Evolutionary conservation across 2,797 vertebrate genomes (phyloP), one percentile per base, ranked within the genome.

Genomic region (Gallinago nigripennis): DNA sequence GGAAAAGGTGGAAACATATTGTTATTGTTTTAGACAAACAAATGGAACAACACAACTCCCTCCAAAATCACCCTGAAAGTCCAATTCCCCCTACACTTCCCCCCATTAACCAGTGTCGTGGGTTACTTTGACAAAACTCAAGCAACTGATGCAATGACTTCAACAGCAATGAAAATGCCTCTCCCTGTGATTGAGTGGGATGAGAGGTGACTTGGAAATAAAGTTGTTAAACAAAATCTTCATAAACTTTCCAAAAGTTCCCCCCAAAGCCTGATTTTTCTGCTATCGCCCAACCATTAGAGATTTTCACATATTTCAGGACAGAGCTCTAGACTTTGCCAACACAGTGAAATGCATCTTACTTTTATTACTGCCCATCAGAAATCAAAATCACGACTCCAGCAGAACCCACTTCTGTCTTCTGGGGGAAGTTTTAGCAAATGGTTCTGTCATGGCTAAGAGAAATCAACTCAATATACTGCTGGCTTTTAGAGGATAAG

Each of bases 401-500:
- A 92, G 90, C 58, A 90, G 92, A 96, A 84, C 45, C 64, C 63
- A 76, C 56, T 90, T 82, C 60, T 86, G 71, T 91, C 94, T 94
- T 95, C 77, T 68, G 82, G 78, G 86, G 56, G 35, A 96, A 77
- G 64, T 90, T 95, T 94, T 73, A 92, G 88, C 53, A 86, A 95
- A 92, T 80, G 71, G 61, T 64, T 96, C 93, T 92, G 92, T 88
- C 95, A 96, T 16, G 51, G 72, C 56, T 73, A 90, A 92, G 88
- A 96, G 94, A 97, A 96, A 95, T 94, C 91, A 97, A 80, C 86
- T 91, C 94, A 96, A 94, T 96, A 95, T 90, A 95, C 90, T 80
- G 86, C 86, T 90, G 86, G 85, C 86, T 94, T 19, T 77, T 86
- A 76, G 65, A 94, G 51, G 77, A 92, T 78, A 80, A 91, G 86